Evolutionary conservation across 2,888 invertebrate species (phyloP).

Genomic region (Galerucella calmariensis): DNA sequence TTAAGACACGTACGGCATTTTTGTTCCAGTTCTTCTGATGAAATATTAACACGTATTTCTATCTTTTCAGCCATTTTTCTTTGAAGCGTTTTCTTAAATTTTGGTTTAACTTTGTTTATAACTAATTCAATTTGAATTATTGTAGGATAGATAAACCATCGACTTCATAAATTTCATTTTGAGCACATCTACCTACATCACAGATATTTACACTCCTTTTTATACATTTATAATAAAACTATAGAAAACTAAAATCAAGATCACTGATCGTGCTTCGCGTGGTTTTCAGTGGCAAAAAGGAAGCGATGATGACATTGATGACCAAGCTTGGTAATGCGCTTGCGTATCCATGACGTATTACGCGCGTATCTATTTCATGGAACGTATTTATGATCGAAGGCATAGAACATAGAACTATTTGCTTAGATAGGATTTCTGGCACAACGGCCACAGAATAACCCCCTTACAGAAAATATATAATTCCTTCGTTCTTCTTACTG

Average conservation of each 20-base stretch:
- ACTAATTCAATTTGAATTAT: conserved; percentile 1
- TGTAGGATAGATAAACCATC: not conserved
- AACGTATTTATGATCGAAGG: too few species aligned
- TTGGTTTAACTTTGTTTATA: not conserved
- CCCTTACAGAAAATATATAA: too few species aligned
- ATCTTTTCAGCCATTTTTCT: conserved; percentile 6
- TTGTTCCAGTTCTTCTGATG: not conserved
- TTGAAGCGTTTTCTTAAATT: not conserved
- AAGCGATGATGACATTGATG: not conserved
- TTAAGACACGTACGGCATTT: not conserved
- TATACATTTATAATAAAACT: not conserved
- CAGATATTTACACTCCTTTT: not conserved
- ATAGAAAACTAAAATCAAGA: not conserved
- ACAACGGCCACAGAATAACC: too few species aligned
- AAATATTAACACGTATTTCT: not conserved
- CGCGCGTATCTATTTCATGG: too few species aligned
- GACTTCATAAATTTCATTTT: not conserved
- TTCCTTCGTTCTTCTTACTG: too few species aligned
- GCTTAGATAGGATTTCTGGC: too few species aligned
- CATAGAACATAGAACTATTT: too few species aligned
- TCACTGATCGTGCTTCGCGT: not conserved
- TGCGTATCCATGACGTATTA: not conserved
- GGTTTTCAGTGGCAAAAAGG: not conserved
- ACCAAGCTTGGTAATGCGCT: not conserved
- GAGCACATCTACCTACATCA: not conserved